Evolutionary conservation across 1,140 invertebrate genomes (phyloP), one percentile per base, ranked within the genome.

Genomic region (Meteorus sp.): DNA sequence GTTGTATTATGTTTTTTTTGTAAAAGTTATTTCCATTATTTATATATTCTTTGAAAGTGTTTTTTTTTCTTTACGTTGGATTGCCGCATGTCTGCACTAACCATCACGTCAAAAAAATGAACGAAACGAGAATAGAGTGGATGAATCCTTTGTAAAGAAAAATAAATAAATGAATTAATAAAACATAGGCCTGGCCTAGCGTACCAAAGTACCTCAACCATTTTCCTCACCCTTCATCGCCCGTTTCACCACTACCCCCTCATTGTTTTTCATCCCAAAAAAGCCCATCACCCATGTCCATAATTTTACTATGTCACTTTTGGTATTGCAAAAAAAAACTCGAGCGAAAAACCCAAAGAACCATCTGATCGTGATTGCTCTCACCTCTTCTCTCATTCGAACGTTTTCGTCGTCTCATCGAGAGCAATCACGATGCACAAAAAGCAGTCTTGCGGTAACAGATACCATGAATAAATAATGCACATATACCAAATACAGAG

Each of bases 41-140:
- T 68, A 61, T 72, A 63, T 71, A 69, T 69, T 63, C 47, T 72
- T 71, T 69, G 62, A 62, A 61, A 67, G 44, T 54, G 60, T 66
- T 70, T 62, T 59, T 62, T 66, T 68, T 70, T 65, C 59, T 65
- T 72, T 70, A 65, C 60, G 52, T 76, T 70, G 67, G 71, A 65
- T 76, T 73, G 65, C 65, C 68, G 77, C 77, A 78, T 78, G 75
- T 66, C 68, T 71, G 67, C 66, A 74, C 74, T 78, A 71, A 78
- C 70, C 71, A n/a, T n/a, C n/a, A n/a, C n/a, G n/a, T n/a, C n/a
- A n/a, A n/a, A n/a, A n/a, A n/a, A n/a, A n/a, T n/a, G n/a, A n/a
- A n/a, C n/a, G n/a, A n/a, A n/a, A n/a, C n/a, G n/a, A n/a, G n/a
- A n/a, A n/a, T 53, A 58, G 68, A 68, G 68, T 58, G 47, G 63